phyloP scores from a whole-genome alignment of 2,113 vertebrate species.

The Vulpes ferrilata region DNA sequence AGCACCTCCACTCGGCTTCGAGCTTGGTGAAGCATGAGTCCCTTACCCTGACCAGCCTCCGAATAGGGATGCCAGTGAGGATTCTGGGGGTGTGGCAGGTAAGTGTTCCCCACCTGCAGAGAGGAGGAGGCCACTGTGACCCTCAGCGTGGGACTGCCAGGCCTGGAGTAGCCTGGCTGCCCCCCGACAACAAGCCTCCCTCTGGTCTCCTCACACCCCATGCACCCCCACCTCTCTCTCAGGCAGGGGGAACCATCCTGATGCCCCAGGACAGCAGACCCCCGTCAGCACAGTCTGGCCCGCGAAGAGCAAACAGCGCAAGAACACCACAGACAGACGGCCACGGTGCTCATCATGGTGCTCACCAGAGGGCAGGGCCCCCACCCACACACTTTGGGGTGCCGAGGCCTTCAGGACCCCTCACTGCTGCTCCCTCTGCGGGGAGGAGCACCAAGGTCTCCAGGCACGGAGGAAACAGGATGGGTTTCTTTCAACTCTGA shows the following conservation, averaged over 20 bases:
- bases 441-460: not conserved
- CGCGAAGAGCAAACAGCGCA: accelerated
- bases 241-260: not conserved
- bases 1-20: not conserved
- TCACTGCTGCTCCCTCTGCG: not conserved
- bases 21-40: not conserved
- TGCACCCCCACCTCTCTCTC: not conserved
- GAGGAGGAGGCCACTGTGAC: not conserved
- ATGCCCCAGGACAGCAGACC: not conserved
- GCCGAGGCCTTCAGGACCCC: not conserved
- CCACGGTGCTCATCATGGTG: not conserved
- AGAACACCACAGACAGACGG: accelerated
- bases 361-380: not conserved
- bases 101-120: not conserved
- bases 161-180: not conserved
- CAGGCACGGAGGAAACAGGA: not conserved
- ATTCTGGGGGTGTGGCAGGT: not conserved
- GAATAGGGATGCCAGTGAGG: not conserved
- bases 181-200: not conserved
- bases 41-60: not conserved
- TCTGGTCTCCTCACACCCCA: not conserved
- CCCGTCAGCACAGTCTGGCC: not conserved
- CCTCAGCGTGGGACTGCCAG: accelerated
- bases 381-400: not conserved
- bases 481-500: not conserved